These are phyloP conservation scores for Ceyx margarethae DNA, from an alignment of 2,113 vertebrate genomes.

Conservation along the genomic window DNA sequence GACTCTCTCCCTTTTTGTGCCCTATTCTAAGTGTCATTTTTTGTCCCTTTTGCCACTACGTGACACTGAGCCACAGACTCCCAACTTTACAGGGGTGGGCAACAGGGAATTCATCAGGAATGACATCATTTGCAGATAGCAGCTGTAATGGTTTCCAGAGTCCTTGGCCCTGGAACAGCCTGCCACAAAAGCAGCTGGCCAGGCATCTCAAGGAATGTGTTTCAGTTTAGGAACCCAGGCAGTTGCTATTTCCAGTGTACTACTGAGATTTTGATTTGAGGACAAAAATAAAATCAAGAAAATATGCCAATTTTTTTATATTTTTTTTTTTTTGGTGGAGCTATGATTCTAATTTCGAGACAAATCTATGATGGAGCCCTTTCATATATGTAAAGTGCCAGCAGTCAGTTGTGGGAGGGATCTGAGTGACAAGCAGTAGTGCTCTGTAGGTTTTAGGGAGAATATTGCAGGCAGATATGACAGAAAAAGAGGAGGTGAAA, in stretches of 20 bases:
- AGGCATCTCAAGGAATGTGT: neutral
- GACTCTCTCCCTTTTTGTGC: neutral
- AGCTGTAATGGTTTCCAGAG: neutral
- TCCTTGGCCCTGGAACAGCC: neutral
- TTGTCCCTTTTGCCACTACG: neutral
- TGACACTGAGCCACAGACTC: neutral
- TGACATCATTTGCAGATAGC: neutral
- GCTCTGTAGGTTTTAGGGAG: neutral
- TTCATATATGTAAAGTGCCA: neutral
- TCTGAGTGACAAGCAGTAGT: neutral
- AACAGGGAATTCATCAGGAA: neutral
- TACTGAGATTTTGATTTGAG: neutral
- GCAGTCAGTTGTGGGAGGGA: neutral
- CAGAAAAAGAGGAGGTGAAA: neutral
- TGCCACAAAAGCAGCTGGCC: constrained; percentile 23
- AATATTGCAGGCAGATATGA: neutral
- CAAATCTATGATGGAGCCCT: neutral
- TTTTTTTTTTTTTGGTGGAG: neutral
- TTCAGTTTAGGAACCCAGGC: neutral
- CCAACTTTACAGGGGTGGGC: neutral
- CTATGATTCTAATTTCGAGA: neutral
- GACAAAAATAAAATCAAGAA: neutral
- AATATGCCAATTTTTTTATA: neutral
- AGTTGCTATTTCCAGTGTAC: neutral
- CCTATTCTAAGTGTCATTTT: neutral